Base-by-base conservation (phyloP, 1,140 invertebrate species). In the Drosophila kurseongensis region DNA sequence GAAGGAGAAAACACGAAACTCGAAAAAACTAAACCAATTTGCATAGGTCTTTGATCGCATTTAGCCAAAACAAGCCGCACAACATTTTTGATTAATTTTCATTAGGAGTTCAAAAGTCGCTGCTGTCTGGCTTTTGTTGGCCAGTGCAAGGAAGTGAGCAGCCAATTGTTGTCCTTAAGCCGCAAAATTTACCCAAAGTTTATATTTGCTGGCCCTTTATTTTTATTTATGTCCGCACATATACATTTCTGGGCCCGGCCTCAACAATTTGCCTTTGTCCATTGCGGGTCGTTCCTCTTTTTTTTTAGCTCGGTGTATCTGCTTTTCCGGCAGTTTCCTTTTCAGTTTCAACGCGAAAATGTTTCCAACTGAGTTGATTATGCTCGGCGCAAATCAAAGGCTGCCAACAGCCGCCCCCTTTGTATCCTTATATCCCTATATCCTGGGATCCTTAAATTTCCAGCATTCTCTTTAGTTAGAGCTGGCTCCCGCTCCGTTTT, bases 341-440 rank as follows among this genome's bases (percentile, higher is more conserved):
- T 84, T 74, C 73, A 55, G 61, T 60, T 58, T 41, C 62, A 72
- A 44, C 47, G 45, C 27, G 50, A 58, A 54, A 88, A 86, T 73
- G 79, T 82, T 86, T 86, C 82, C 82, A 88, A 79, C 82, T 82
- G 82, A 86, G 82, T 86, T 88, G 83, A 86, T 88, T 88, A 85
- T 85, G 61, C 69, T 50, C 36, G 74, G 59, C 74, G 73, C 78
- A 85, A 85, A 85, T 85, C 82, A 86, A 85, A 86, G 81, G 68
- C 68, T 80, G 23, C 59, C 56, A 36, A 32, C 63, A 52, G 40
- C 58, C 52, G 32, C 23, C 35, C 48, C 52, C 47, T 38, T 12
- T 27, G 41, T 38, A 45, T 40, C 29, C 29, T 32, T 32, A 32
- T 8, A 23, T 23, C 60, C 48, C 29, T 32, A 48, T 51, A 67